Evolutionary conservation across 2,888 invertebrate genomes (phyloP).

Genomic region (Stegophylla sp.): DNA sequence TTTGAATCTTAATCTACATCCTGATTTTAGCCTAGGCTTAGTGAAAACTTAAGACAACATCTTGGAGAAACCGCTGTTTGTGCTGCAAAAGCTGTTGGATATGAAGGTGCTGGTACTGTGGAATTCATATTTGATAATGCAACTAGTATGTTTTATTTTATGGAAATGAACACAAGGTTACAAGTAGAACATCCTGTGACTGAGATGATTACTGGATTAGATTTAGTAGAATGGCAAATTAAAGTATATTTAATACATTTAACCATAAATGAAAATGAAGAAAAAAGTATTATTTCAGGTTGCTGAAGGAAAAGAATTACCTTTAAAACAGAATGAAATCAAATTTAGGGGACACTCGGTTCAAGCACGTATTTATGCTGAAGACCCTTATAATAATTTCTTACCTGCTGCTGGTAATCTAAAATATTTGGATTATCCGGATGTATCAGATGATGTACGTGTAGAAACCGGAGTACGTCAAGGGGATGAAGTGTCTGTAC

Average conservation of each 20-base stretch:
- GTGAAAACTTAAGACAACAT: conserved; percentile 75
- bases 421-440: conserved; percentile 77
- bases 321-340: conserved; percentile 81
- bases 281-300: conserved; percentile 66
- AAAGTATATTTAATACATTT: conserved; percentile 65
- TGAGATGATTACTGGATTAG: conserved; percentile 96
- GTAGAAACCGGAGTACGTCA: conserved; percentile 90
- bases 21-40: conserved; percentile 78
- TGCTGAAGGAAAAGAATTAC: conserved; percentile 86
- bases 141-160: conserved; percentile 91
- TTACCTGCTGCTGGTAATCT: conserved; percentile 92
- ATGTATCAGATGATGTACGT: conserved; percentile 72
- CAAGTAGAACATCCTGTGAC: conserved; percentile 95
- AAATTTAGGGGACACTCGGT: conserved; percentile 85
- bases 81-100: conserved; percentile 93
- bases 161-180: conserved; percentile 99
- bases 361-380: conserved; percentile 96
- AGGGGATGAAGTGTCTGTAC: conserved; percentile 95
- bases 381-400: conserved; percentile 77
- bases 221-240: conserved; percentile 98
- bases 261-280: not conserved
- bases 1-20: not conserved
- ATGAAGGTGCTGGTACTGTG: conserved; percentile 97
- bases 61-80: conserved; percentile 90
- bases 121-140: conserved; percentile 93